These are phyloP conservation scores for Mnemiopsis leidyi DNA, from an alignment of 37 sponge, comb jelly and placozoan species.

Conservation along the genomic window DNA sequence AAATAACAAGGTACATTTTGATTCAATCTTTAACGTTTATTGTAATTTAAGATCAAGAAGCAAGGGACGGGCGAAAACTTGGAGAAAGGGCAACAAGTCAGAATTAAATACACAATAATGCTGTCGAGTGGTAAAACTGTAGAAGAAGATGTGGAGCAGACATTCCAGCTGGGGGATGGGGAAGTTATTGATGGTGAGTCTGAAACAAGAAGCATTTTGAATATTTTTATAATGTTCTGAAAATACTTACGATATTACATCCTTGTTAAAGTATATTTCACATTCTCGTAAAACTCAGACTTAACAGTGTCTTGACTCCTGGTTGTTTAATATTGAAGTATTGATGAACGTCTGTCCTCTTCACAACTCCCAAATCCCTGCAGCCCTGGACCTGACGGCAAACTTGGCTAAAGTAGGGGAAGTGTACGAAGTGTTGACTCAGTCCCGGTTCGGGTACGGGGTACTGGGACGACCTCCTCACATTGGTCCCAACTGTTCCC, in stretches of 20 bases:
- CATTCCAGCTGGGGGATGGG: slow-evolving; percentile 45
- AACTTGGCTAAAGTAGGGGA: slow-evolving; percentile 62
- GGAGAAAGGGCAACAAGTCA: slow-evolving; percentile 59
- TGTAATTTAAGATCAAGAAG: slow-evolving; percentile 33
- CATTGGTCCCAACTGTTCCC: slow-evolving; percentile 52
- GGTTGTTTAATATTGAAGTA: not conserved
- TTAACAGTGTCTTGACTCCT: not conserved
- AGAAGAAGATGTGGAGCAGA: slow-evolving; percentile 14
- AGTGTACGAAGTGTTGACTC: slow-evolving; percentile 9
- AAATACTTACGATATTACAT: too few relatives aligned
- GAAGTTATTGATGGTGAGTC: slow-evolving; percentile 24
- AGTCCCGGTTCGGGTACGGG: slow-evolving; percentile 46
- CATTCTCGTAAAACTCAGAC: too few relatives aligned
- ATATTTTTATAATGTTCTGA: too few relatives aligned
- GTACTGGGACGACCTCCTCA: slow-evolving; percentile 40
- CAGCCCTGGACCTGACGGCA: slow-evolving; percentile 39
- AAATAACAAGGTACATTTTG: too few relatives aligned
- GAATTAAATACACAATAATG: slow-evolving; percentile 33
- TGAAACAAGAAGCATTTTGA: not conserved
- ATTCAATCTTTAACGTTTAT: too few relatives aligned
- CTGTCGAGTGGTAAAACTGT: slow-evolving; percentile 7
- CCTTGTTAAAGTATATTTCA: too few relatives aligned
- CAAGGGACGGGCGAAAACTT: slow-evolving; percentile 1
- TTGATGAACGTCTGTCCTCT: not conserved
- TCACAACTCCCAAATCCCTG: not conserved